These are phyloP conservation scores for Girardinus metallicus DNA, from an alignment of 2,797 vertebrate species.

Conservation along the genomic window DNA sequence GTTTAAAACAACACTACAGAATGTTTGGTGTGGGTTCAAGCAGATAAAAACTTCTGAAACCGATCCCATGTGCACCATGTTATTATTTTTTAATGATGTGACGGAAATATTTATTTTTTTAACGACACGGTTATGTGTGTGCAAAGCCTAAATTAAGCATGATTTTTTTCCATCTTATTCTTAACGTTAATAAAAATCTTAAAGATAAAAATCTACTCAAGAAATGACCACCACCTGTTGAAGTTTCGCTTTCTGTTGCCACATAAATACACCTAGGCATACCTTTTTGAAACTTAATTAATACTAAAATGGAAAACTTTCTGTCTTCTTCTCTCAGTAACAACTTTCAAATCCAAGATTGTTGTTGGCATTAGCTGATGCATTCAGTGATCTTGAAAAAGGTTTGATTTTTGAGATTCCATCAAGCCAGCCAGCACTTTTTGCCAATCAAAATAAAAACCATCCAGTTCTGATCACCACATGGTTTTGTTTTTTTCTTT, in stretches of 20 bases:
- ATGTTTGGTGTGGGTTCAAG: too few species aligned
- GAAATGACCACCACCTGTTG: too few species aligned
- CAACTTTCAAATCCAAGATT: background rate
- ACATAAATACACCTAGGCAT: background rate
- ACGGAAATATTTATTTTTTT: too few species aligned
- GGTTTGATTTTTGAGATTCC: background rate
- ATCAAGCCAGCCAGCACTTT: background rate
- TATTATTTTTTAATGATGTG: too few species aligned
- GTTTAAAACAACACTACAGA: too few species aligned
- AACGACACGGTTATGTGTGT: too few species aligned
- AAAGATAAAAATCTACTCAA: too few species aligned
- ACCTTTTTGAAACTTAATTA: background rate
- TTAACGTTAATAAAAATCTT: too few species aligned
- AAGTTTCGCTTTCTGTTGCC: background rate
- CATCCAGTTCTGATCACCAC: background rate
- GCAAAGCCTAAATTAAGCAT: too few species aligned
- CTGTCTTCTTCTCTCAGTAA: background rate
- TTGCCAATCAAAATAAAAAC: background rate
- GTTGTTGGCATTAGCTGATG: background rate
- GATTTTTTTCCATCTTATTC: too few species aligned
- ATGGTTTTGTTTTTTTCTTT: background rate
- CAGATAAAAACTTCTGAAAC: too few species aligned
- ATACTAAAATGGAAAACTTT: background rate
- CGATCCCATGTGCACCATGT: too few species aligned
- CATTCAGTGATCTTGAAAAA: background rate